Evolutionary conservation across 2,888 invertebrate species (phyloP).

Genomic region (Dynastes maya): DNA sequence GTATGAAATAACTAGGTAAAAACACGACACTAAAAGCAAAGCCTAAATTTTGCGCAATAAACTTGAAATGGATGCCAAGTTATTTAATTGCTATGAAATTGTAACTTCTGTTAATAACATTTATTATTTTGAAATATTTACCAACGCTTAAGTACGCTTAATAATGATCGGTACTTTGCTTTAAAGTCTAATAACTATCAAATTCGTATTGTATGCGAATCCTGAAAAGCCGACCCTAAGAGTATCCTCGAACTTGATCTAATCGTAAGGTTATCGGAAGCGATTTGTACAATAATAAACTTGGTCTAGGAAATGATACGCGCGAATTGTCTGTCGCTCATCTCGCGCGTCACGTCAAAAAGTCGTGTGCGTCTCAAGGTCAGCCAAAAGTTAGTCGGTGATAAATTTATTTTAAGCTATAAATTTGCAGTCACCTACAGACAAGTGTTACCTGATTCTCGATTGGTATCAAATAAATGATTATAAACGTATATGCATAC

Average conservation of each 20-base stretch:
- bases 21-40: too few species aligned
- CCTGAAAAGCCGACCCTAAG: not conserved
- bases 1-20: too few species aligned
- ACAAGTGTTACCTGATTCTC: not conserved
- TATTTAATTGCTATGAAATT: too few species aligned
- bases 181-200: too few species aligned
- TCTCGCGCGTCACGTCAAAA: not conserved
- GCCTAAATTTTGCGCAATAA: too few species aligned
- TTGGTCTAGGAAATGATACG: not conserved
- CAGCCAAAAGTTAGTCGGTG: not conserved
- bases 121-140: too few species aligned
- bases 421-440: not conserved
- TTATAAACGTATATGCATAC: not conserved
- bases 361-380: not conserved
- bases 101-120: too few species aligned
- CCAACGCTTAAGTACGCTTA: too few species aligned
- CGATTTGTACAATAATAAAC: not conserved
- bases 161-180: too few species aligned
- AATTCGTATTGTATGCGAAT: not conserved
- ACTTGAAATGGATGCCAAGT: too few species aligned
- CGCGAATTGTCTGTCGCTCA: not conserved
- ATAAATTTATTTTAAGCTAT: not conserved
- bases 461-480: not conserved
- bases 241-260: not conserved
- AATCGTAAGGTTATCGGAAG: not conserved